phyloP scores from a whole-genome alignment of 1,140 invertebrate species.

The Drosophila erecta region DNA sequence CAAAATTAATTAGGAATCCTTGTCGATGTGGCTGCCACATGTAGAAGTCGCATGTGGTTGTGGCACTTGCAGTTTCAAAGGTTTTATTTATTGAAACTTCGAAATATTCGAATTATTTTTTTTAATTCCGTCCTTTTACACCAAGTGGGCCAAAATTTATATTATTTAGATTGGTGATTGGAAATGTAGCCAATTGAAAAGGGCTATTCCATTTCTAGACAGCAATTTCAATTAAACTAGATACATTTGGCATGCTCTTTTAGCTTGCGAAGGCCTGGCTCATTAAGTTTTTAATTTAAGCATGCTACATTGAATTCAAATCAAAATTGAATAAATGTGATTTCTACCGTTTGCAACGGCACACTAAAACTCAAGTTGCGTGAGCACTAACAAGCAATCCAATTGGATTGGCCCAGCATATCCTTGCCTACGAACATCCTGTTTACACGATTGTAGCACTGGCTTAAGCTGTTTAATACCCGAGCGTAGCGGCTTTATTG shows the following conservation, averaged over 20 bases:
- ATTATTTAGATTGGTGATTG: background rate
- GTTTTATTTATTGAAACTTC: background rate
- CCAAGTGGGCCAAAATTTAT: background rate
- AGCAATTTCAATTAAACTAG: background rate
- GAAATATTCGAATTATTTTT: background rate
- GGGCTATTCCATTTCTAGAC: no score
- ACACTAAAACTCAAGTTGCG: constrained; percentile 68
- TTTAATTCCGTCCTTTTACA: background rate
- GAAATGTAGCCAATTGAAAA: background rate
- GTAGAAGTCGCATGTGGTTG: constrained; percentile 1
- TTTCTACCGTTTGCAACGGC: constrained; percentile 8
- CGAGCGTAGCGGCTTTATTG: constrained; percentile 48
- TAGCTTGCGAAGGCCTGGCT: background rate
- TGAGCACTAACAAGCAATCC: constrained; percentile 54
- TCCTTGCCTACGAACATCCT: background rate
- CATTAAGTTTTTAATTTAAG: background rate
- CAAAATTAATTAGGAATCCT: constrained; percentile 35
- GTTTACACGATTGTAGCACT: constrained; percentile 26
- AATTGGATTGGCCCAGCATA: constrained; percentile 46
- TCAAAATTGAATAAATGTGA: constrained; percentile 13
- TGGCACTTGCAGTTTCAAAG: constrained; percentile 8
- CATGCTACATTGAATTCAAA: constrained; percentile 2
- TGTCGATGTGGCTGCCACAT: constrained; percentile 2
- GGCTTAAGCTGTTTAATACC: constrained; percentile 43
- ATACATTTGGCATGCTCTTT: background rate